Evolutionary conservation across 53 echinoderm and acorn worm genomes (phyloP), one percentile per base, ranked within the genome.

Genomic region (Holothuria leucospilota): DNA sequence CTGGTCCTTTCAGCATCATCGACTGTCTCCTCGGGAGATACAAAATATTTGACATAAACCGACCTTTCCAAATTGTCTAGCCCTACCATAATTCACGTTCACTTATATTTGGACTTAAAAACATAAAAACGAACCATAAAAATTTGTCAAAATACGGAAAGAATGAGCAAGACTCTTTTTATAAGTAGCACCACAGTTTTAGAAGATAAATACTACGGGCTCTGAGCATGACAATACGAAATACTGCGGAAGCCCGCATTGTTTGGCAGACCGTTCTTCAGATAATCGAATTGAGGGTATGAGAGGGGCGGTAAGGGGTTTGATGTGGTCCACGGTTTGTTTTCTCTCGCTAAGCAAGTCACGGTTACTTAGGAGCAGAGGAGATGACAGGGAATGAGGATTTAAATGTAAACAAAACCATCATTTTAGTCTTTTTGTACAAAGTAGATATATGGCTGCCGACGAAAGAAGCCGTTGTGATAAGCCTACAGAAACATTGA

Each of bases 31-130:
- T 56, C 56, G 56, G 16, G 16, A 56, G 56, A 56, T 56, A 56
- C 56, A 56, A 15, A 56, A 56, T 56, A 56, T 56, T 56, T 56
- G 56, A 56, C 56, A 56, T 56, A 56, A 56, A 56, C 56, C 56
- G 56, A 56, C 56, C 75, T 25, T 16, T 75, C 75, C 39, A 52
- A 49, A 75, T 42, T 23, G 75, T 75, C 23, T 75, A 75, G 49
- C 75, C 51, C 27, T 75, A 28, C 21, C 75, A 75, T 75, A 75
- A 75, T 75, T 75, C 75, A 75, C 75, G n/a, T 21, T 30, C 75
- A 51, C 75, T 75, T 75, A 52, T 75, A 75, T 75, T 75, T 49
- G 52, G 75, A 75, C 75, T 75, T 40, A 75, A 49, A 74, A 74
- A 23, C 74, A 74, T 74, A 74, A 74, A 74, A 74, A 46, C 11